phyloP scores from a whole-genome alignment of 2,888 invertebrate species.

The Hylaea fasciaria region DNA sequence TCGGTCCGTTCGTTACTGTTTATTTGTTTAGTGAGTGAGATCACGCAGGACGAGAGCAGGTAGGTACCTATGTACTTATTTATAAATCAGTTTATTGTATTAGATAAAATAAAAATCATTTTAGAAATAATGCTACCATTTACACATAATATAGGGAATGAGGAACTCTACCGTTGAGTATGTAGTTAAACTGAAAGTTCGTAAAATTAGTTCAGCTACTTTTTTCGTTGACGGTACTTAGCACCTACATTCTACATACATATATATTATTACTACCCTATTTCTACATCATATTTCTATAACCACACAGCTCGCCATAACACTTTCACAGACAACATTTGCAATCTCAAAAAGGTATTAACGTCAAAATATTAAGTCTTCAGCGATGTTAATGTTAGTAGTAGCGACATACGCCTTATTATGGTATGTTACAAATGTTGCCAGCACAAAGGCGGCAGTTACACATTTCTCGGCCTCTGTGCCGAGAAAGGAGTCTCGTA shows the following conservation, averaged over 20 bases:
- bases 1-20: neutral
- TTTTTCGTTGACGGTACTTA: too few relatives aligned
- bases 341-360: constrained; percentile 5
- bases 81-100: too few relatives aligned
- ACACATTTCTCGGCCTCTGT: constrained; percentile 38
- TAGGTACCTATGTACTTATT: too few relatives aligned
- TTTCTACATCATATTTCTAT: neutral
- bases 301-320: constrained; percentile 1
- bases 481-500: constrained; percentile 59
- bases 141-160: too few relatives aligned
- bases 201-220: too few relatives aligned
- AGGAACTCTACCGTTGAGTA: too few relatives aligned
- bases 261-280: too few relatives aligned
- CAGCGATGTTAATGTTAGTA: constrained; percentile 53
- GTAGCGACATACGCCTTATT: constrained; percentile 60
- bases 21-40: neutral
- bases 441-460: constrained; percentile 55
- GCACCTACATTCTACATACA: too few relatives aligned
- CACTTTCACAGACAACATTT: constrained; percentile 13
- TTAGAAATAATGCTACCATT: too few relatives aligned
- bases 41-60: too few relatives aligned
- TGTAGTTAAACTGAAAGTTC: too few relatives aligned
- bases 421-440: constrained; percentile 52
- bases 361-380: constrained; percentile 62
- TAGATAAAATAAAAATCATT: too few relatives aligned